A percentile compares a stretch with the other conserved stretches of the same genome.
Conservation (phyloP, 2,113 vertebrate species). For the Cettia cetti region DNA sequence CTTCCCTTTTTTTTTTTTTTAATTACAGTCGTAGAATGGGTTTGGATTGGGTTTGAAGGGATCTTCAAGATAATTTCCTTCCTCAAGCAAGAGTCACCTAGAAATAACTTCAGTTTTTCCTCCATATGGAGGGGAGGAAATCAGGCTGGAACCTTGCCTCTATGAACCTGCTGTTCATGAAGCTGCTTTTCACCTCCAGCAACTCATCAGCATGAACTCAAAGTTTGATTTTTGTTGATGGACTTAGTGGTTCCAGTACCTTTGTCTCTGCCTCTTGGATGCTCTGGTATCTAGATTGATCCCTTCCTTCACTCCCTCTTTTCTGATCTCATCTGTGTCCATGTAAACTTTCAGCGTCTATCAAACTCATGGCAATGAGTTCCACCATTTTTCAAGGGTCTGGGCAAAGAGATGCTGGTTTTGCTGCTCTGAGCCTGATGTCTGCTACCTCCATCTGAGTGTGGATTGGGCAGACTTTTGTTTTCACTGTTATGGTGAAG, state of each 20-base stretch:
- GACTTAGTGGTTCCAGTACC: not conserved
- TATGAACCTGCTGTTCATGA: not conserved
- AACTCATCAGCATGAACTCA: not conserved
- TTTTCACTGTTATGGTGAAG: not conserved
- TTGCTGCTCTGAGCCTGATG: not conserved
- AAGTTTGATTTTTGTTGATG: not conserved
- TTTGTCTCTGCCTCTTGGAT: not conserved
- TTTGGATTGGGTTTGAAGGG: not conserved
- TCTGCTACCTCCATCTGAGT: not conserved
- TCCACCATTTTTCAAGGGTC: not conserved
- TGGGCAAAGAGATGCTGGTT: not conserved
- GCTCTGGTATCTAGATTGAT: not conserved
- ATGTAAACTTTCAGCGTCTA: not conserved
- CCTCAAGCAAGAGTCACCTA: not conserved
- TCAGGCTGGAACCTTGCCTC: not conserved
- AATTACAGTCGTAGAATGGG: accelerated
- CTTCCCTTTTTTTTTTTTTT: not conserved
- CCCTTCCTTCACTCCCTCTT: not conserved
- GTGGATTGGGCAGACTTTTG: not conserved
- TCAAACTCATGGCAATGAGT: not conserved
- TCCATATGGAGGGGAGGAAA: not conserved
- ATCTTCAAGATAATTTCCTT: not conserved
- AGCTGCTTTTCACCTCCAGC: not conserved
- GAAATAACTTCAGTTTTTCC: not conserved
- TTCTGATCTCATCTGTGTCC: not conserved